Percentiles rank a stretch among this genome's conserved stretches.
Evolutionary conservation across 2,888 invertebrate genomes (phyloP).

Genomic region (Oscheius sp.): DNA sequence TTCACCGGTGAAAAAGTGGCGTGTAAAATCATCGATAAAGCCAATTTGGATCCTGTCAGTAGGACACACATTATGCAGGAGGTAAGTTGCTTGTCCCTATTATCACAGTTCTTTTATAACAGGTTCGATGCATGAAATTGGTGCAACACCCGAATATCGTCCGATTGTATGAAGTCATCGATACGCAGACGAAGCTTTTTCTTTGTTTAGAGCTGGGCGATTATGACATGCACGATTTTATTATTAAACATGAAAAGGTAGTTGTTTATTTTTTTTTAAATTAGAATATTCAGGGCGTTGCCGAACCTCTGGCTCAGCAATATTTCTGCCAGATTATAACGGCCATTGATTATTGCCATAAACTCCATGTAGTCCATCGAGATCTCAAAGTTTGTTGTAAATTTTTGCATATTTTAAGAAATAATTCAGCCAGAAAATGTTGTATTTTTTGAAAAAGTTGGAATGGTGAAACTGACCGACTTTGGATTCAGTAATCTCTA

Average conservation of each 20-base stretch:
- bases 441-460: conserved; percentile 96
- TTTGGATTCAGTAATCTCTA: conserved; percentile 93
- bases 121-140: conserved; percentile 95
- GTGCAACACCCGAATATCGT: conserved; percentile 99
- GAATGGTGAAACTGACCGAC: conserved; percentile 96
- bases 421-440: conserved; percentile 88
- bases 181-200: conserved; percentile 91
- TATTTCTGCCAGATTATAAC: conserved; percentile 96
- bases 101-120: not conserved
- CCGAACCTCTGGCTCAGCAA: conserved; percentile 78
- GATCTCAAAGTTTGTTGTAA: conserved; percentile 82
- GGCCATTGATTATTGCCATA: conserved; percentile 96
- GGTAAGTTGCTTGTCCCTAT: conserved; percentile 69
- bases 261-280: not conserved
- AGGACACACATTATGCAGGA: conserved; percentile 92
- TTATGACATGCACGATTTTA: conserved; percentile 98
- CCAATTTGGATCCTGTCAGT: conserved; percentile 93
- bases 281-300: conserved; percentile 79
- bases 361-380: conserved; percentile 87
- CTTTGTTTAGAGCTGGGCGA: conserved; percentile 94
- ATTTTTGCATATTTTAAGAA: not conserved
- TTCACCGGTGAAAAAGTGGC: conserved; percentile 96
- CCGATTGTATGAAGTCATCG: conserved; percentile 92
- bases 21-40: conserved; percentile 90
- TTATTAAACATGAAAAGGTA: conserved; percentile 86